Base-by-base conservation (phyloP, 2,113 vertebrate genomes). In the Epinephelus fuscoguttatus region DNA sequence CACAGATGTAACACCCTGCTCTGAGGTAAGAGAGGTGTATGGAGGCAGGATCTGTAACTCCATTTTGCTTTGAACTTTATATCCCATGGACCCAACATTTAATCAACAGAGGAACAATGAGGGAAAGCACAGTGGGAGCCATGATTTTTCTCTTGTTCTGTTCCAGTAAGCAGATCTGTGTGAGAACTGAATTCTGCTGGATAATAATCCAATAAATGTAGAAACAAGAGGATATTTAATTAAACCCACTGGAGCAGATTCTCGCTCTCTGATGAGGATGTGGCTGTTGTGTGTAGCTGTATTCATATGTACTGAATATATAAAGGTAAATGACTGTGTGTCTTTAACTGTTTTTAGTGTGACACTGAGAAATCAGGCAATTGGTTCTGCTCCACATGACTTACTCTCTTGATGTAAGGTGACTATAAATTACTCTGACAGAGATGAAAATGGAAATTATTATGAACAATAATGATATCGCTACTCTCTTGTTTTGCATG, bases 201-300 rank as follows among this genome's bases (percentile, higher is more conserved):
- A 79, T 45, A 75, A 76, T 59, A 71, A 72, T 75, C 14, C 70
- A 68, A 79, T 0, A 14, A 57, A 73, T 67, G 42, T 11, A 47
- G 37, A 50, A 75, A 75, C 40, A 57, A 40, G 25, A 52, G 27
- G 63, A 40, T 75, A 79, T 85, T 85, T 82, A 74, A 85, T 85
- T 70, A 71, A 82, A 79, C 40, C 64, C 79, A 68, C 82, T 50
- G 64, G 66, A 37, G 60, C 64, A 82, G 37, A 75, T 52, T 75
- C 13, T 61, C 23, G 47, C 33, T 64, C 72, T 70, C 15, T 68
- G n/a, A 1, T 40, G 45, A 72, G 19, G 19, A 27, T 21, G 5
- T 11, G 68, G 13, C 27, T 60, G 25, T 2, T 21, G 49, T 73
- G 30, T 69, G 49, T 11, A 3, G 62, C 37, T 42, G 21, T 40